These are phyloP conservation scores for Montipora capitata DNA, from an alignment of 92 coral and sea anemone genomes.

Conservation along the genomic window DNA sequence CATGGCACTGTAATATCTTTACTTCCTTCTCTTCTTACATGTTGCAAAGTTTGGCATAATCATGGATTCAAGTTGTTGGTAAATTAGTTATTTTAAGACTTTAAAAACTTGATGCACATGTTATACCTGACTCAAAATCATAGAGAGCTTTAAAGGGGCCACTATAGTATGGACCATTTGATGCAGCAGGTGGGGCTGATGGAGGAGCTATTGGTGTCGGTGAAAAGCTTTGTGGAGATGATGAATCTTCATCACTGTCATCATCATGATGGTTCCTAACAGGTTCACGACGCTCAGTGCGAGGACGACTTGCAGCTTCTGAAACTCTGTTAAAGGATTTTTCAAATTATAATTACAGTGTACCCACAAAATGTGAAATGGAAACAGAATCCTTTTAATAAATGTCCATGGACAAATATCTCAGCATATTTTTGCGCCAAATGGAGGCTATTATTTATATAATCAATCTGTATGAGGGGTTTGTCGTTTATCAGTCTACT, in stretches of 20 bases:
- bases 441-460: too few relatives aligned
- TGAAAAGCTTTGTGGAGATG: slow-evolving; percentile 60
- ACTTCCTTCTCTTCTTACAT: too few relatives aligned
- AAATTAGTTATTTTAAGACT: too few relatives aligned
- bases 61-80: too few relatives aligned
- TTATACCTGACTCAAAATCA: slow-evolving; percentile 97
- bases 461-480: too few relatives aligned
- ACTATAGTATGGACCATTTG: slow-evolving; percentile 50
- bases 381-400: too few relatives aligned
- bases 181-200: slow-evolving; percentile 80
- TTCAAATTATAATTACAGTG: background rate
- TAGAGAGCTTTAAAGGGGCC: slow-evolving; percentile 87
- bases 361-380: too few relatives aligned
- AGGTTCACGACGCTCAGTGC: slow-evolving; percentile 78
- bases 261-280: slow-evolving; percentile 58
- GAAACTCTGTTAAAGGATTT: slow-evolving; percentile 70
- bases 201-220: slow-evolving; percentile 72
- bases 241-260: slow-evolving; percentile 81
- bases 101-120: too few relatives aligned
- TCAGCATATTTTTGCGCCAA: too few relatives aligned
- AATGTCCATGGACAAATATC: too few relatives aligned
- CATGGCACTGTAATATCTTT: too few relatives aligned
- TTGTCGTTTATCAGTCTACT: too few relatives aligned
- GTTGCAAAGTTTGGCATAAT: background rate
- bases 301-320: slow-evolving; percentile 94